Percentiles rank a stretch among this genome's conserved stretches.
These are phyloP conservation scores for Gasteruption jaculator DNA, from an alignment of 2,888 invertebrate species.

Conservation along the genomic window DNA sequence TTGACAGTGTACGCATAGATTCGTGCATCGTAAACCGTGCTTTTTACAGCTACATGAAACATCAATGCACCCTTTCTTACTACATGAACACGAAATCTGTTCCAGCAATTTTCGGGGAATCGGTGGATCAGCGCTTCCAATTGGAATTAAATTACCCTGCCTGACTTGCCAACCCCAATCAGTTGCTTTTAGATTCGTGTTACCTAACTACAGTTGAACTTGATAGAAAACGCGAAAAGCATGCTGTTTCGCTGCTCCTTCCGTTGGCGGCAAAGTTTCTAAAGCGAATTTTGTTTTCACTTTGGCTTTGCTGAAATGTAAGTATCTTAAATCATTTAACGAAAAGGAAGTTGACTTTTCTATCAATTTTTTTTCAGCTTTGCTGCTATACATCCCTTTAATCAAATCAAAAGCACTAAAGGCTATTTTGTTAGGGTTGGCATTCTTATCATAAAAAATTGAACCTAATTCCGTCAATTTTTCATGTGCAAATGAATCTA, in stretches of 20 bases:
- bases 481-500: constrained; percentile 11
- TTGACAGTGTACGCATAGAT: constrained; percentile 24
- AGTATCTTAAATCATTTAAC: constrained; percentile 26
- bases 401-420: constrained; percentile 22
- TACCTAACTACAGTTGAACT: constrained; percentile 26
- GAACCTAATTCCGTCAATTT: constrained; percentile 19
- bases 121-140: constrained; percentile 23
- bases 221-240: constrained; percentile 26
- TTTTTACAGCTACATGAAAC: constrained; percentile 22
- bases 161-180: constrained; percentile 26
- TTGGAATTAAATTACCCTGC: constrained; percentile 19
- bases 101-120: constrained; percentile 25
- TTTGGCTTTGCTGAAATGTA: constrained; percentile 23
- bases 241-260: constrained; percentile 27
- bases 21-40: constrained; percentile 20
- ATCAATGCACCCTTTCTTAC: constrained; percentile 22
- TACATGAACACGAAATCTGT: constrained; percentile 17
- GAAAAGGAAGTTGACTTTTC: constrained; percentile 15
- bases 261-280: constrained; percentile 25
- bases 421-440: constrained; percentile 18
- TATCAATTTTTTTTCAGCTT: constrained; percentile 22
- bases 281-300: constrained; percentile 23
- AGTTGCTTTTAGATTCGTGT: constrained; percentile 19
- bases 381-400: constrained; percentile 23
- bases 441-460: constrained; percentile 21